phyloP scores from a whole-genome alignment of 1,140 invertebrate genomes.

The Drosophila novamexicana region DNA sequence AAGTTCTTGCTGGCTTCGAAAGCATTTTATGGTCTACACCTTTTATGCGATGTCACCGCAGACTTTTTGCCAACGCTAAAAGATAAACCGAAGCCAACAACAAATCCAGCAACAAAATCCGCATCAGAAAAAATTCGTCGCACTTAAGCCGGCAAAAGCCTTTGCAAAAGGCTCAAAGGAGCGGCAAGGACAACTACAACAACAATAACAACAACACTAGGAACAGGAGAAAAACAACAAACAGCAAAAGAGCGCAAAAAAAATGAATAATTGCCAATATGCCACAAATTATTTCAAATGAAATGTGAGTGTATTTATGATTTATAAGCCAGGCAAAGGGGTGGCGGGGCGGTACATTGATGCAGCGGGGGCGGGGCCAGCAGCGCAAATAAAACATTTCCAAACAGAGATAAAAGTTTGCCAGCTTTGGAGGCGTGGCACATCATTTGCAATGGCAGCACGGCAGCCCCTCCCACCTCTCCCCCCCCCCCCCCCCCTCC shows the following conservation, averaged over 20 bases:
- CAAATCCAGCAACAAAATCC: conserved; percentile 74
- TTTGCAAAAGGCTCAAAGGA: conserved; percentile 39
- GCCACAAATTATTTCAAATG: conserved; percentile 83
- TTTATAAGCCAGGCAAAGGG: conserved; percentile 55
- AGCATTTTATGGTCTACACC: conserved; percentile 54
- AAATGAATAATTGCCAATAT: conserved; percentile 82
- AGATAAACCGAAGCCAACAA: conserved; percentile 77
- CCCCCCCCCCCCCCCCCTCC: too few relatives aligned
- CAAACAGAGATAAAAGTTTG: conserved; percentile 73
- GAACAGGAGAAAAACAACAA: conserved; percentile 16
- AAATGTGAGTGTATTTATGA: conserved; percentile 82
- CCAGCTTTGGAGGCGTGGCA: conserved; percentile 61
- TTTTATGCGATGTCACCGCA: conserved; percentile 75
- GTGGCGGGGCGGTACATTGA: neutral
- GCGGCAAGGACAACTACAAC: conserved; percentile 12
- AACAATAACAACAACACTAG: conserved; percentile 23
- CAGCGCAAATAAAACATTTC: conserved; percentile 48
- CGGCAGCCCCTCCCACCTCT: too few relatives aligned
- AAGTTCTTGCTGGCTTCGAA: conserved; percentile 17
- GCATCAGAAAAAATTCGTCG: conserved; percentile 69
- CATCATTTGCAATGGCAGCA: conserved; percentile 43
- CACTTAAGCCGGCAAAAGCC: conserved; percentile 56
- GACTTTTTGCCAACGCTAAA: conserved; percentile 31
- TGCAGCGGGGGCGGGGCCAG: neutral
- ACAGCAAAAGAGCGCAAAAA: neutral